Evolutionary conservation across 1,140 invertebrate species (phyloP).

Genomic region (Littorina saxatilis): DNA sequence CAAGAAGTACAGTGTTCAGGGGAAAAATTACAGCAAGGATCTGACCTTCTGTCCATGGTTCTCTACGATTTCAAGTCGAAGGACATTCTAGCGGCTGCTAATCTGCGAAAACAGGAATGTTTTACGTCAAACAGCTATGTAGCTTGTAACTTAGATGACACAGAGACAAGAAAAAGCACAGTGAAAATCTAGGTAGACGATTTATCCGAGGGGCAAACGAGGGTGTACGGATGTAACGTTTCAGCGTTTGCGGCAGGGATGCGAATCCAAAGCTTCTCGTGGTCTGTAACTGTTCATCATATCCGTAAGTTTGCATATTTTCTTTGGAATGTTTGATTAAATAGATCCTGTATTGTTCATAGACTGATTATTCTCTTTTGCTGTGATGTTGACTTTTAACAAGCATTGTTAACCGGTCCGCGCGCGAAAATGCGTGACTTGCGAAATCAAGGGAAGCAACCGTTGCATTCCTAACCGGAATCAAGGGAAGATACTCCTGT

Average conservation of each 20-base stretch:
- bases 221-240: neutral
- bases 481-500: too few relatives aligned
- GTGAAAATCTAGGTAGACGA: neutral
- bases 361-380: too few relatives aligned
- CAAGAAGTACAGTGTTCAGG: constrained; percentile 15
- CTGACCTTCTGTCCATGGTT: constrained; percentile 1
- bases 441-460: too few relatives aligned
- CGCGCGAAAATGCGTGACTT: too few relatives aligned
- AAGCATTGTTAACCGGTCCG: too few relatives aligned
- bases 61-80: neutral
- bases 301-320: neutral
- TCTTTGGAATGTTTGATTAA: neutral
- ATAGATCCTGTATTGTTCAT: neutral
- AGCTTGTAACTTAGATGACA: neutral
- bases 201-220: neutral
- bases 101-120: constrained; percentile 7
- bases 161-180: neutral
- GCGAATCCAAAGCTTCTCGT: neutral
- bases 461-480: too few relatives aligned
- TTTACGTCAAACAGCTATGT: constrained; percentile 3
- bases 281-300: neutral
- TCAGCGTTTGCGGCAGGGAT: neutral
- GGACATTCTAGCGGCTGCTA: neutral
- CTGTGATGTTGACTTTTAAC: too few relatives aligned
- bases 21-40: neutral